These are phyloP conservation scores for Monoplex corrugatus DNA, from an alignment of 2,888 invertebrate genomes.

Conservation along the genomic window DNA sequence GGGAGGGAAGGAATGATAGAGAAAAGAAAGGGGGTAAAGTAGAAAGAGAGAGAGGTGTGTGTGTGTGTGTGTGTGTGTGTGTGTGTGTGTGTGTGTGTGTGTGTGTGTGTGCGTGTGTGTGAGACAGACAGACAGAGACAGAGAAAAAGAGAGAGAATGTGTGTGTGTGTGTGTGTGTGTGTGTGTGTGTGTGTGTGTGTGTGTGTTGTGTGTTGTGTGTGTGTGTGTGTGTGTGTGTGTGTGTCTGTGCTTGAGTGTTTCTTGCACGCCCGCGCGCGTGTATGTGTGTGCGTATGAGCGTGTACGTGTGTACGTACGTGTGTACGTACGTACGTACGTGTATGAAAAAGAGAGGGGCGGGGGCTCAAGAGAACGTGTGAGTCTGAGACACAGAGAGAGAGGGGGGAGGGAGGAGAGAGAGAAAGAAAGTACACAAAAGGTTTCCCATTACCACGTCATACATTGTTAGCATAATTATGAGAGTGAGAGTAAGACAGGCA, in stretches of 20 bases:
- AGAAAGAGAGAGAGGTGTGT: not conserved
- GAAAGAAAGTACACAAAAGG: constrained; percentile 35
- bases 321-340: not conserved
- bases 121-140: not conserved
- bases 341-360: not conserved
- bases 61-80: constrained; percentile 22
- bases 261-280: not conserved
- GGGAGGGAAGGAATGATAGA: too few relatives aligned
- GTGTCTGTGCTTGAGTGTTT: not conserved
- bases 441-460: too few relatives aligned
- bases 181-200: not conserved
- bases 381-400: not conserved
- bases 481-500: constrained; percentile 22
- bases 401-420: constrained; percentile 17
- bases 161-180: not conserved
- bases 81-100: constrained; percentile 22
- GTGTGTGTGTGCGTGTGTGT: constrained; percentile 18
- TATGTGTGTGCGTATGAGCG: not conserved
- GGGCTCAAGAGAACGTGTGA: not conserved
- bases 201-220: not conserved
- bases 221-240: not conserved
- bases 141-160: not conserved
- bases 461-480: too few relatives aligned
- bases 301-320: not conserved
- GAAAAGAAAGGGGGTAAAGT: not conserved